A percentile compares a stretch with the other conserved stretches of the same genome.
phyloP scores from a whole-genome alignment of 2,113 vertebrate genomes.

The Pycnonotus jocosus region DNA sequence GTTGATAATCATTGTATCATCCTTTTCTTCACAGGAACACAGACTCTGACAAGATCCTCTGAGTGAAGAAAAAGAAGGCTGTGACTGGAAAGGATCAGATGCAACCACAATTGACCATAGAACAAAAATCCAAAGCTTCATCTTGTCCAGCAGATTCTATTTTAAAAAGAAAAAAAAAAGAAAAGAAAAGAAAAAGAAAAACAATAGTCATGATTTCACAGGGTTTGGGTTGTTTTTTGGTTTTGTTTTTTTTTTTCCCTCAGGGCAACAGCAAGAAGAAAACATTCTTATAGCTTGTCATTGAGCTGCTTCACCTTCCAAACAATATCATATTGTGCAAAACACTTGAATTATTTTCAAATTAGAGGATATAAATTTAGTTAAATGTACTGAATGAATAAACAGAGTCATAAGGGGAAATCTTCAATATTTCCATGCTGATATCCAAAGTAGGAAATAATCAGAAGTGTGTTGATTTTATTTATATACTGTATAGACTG shows the following conservation, averaged over 20 bases:
- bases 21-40: constrained; percentile 90
- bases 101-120: constrained; percentile 73
- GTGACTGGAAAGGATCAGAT: constrained; percentile 71
- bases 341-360: not conserved
- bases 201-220: not conserved
- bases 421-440: not conserved
- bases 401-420: not conserved
- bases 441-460: not conserved
- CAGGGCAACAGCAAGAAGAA: rapidly evolving
- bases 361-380: not conserved
- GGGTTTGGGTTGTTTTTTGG: not conserved
- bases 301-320: not conserved
- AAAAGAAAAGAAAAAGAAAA: too few relatives aligned
- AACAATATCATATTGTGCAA: rapidly evolving
- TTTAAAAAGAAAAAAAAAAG: not conserved
- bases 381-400: not conserved
- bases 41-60: constrained; percentile 84
- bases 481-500: not conserved
- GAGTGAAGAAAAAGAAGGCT: constrained; percentile 67
- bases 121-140: constrained; percentile 83
- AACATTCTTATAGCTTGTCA: not conserved
- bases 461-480: not conserved
- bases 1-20: constrained; percentile 85
- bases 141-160: constrained; percentile 68
- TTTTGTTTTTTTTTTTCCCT: not conserved